These are phyloP conservation scores for Fulmarus glacialis DNA, from an alignment of 2,113 vertebrate species.

Conservation along the genomic window DNA sequence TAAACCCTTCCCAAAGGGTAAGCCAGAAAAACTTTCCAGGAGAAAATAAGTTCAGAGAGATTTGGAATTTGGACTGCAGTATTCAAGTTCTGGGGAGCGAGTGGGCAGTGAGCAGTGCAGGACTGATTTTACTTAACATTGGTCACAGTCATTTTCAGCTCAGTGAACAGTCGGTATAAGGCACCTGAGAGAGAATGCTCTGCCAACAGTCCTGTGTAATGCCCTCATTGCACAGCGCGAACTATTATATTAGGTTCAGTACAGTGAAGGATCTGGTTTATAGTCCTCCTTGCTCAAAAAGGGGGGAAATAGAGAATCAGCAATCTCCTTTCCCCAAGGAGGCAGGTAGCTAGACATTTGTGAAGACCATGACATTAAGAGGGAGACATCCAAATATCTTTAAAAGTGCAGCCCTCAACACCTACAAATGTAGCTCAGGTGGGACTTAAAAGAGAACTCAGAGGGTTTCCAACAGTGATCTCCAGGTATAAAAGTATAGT, in stretches of 20 bases:
- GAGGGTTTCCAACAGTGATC: background rate
- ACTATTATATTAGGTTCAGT: background rate
- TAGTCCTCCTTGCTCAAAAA: background rate
- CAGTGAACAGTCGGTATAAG: background rate
- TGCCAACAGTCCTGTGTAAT: background rate
- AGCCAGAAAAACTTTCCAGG: background rate
- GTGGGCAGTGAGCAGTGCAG: background rate
- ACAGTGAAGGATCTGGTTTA: background rate
- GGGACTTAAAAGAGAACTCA: background rate
- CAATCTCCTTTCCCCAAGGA: background rate
- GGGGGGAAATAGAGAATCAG: background rate
- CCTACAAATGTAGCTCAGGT: background rate
- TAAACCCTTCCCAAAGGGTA: background rate
- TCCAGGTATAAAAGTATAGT: background rate
- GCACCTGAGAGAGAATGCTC: background rate
- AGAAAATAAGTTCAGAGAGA: background rate
- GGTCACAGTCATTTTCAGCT: background rate
- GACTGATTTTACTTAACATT: background rate
- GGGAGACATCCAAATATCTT: background rate
- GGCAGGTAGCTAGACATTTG: background rate
- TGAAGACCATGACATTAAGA: background rate
- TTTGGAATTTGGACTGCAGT: background rate
- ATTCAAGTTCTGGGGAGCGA: rapidly evolving
- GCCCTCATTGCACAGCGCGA: background rate
- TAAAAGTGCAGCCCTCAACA: background rate